A percentile compares a stretch with the other conserved stretches of the same genome.
Conservation (phyloP, 2,888 invertebrate species). For the Leuctra nigra region DNA sequence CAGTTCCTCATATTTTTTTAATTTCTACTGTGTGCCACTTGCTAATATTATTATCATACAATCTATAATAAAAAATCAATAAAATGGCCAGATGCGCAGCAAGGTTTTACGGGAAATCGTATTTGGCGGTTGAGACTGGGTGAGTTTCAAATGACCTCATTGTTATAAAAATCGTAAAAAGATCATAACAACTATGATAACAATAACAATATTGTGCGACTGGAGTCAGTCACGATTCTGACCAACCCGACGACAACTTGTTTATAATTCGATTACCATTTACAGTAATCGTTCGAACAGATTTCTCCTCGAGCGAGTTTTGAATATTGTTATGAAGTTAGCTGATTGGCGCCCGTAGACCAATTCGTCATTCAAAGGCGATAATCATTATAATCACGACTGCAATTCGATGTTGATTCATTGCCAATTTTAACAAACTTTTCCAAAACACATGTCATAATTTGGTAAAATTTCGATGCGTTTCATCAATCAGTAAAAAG, state of each 20-base stretch:
- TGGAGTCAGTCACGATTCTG: neutral
- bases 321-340: neutral
- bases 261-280: constrained; percentile 1
- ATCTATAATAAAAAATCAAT: too few species aligned
- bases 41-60: too few species aligned
- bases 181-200: too few species aligned
- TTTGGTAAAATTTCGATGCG: neutral
- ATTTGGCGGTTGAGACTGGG: too few species aligned
- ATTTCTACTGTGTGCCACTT: too few species aligned
- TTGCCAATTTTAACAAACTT: neutral
- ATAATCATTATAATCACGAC: neutral
- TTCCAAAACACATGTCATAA: neutral
- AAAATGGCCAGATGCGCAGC: too few species aligned
- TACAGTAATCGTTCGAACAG: neutral
- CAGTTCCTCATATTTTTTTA: too few species aligned
- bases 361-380: neutral
- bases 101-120: too few species aligned
- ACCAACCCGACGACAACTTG: neutral
- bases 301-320: neutral
- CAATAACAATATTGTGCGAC: neutral
- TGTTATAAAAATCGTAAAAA: too few species aligned
- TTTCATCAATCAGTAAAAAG: neutral
- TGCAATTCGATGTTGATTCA: neutral
- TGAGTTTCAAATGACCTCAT: too few species aligned
- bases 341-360: neutral